Percentiles rank a stretch among this genome's conserved stretches.
Evolutionary conservation across 1,140 invertebrate genomes (phyloP).

Genomic region (Portunus trituberculatus): DNA sequence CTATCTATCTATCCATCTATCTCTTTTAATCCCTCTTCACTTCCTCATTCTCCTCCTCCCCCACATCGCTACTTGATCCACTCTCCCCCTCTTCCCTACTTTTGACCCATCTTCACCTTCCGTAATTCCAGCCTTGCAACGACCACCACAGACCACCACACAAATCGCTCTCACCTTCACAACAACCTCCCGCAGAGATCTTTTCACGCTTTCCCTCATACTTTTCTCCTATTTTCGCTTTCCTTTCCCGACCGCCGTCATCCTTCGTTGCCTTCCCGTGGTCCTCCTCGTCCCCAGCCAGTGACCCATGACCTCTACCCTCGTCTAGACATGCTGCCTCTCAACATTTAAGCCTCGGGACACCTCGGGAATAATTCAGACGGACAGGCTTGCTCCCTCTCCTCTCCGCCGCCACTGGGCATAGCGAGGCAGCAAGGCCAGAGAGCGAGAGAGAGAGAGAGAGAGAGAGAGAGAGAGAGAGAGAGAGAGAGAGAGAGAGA

Average conservation of each 20-base stretch:
- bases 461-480: too few relatives aligned
- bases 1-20: not conserved
- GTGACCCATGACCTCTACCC: not conserved
- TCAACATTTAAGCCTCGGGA: constrained; percentile 1
- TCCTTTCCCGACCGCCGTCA: too few relatives aligned
- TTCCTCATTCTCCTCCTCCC: not conserved
- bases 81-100: not conserved
- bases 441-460: too few relatives aligned
- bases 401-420: not conserved
- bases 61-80: not conserved
- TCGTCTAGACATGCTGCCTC: not conserved
- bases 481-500: too few relatives aligned
- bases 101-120: not conserved
- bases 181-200: not conserved
- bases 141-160: not conserved
- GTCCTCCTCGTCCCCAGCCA: not conserved
- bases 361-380: not conserved
- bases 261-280: not conserved
- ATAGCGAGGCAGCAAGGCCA: too few relatives aligned
- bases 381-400: not conserved
- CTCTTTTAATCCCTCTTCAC: not conserved
- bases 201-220: not conserved
- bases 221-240: not conserved
- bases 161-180: not conserved
- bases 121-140: not conserved